Percentiles rank a stretch among this genome's conserved stretches.
phyloP scores from a whole-genome alignment of 1,140 invertebrate species.

The Lasioglossum baleicum region DNA sequence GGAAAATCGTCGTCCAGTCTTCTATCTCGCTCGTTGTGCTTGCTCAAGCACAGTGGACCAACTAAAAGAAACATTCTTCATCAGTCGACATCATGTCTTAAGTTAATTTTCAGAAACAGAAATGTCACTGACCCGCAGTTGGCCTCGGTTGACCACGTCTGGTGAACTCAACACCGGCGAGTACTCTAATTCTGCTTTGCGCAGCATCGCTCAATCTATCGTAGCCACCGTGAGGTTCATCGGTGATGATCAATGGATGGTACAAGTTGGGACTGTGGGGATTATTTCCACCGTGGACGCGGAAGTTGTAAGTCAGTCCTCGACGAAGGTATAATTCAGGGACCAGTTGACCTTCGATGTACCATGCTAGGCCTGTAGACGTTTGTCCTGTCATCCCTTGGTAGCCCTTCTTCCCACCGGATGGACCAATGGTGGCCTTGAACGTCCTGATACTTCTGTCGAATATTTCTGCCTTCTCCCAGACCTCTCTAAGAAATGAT shows the following conservation, averaged over 20 bases:
- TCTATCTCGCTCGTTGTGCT: conserved; percentile 85
- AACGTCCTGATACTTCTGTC: conserved; percentile 89
- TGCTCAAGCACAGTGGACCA: conserved; percentile 88
- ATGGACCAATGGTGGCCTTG: conserved; percentile 88
- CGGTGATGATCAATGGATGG: conserved; percentile 95
- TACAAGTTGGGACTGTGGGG: conserved; percentile 92
- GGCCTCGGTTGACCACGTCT: conserved; percentile 88
- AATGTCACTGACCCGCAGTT: conserved; percentile 82
- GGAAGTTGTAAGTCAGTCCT: conserved; percentile 91
- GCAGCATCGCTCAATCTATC: conserved; percentile 87
- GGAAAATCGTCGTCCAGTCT: conserved; percentile 89
- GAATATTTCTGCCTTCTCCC: conserved; percentile 89
- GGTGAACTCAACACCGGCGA: conserved; percentile 92
- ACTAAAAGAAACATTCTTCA: conserved; percentile 76
- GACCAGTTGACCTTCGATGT: conserved; percentile 92
- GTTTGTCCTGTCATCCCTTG: conserved; percentile 86
- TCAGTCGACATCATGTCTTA: background rate
- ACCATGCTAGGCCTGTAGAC: conserved; percentile 85
- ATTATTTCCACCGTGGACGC: conserved; percentile 92
- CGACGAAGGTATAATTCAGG: conserved; percentile 93
- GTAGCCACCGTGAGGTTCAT: conserved; percentile 91
- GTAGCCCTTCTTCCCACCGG: conserved; percentile 88
- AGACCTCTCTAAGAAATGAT: conserved; percentile 80
- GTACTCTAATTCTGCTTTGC: conserved; percentile 87
- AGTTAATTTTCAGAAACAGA: too few species aligned